Percentiles rank a stretch among this genome's conserved stretches.
Evolutionary conservation across 1,140 invertebrate genomes (phyloP).

Genomic region (Eurosta solidaginis): DNA sequence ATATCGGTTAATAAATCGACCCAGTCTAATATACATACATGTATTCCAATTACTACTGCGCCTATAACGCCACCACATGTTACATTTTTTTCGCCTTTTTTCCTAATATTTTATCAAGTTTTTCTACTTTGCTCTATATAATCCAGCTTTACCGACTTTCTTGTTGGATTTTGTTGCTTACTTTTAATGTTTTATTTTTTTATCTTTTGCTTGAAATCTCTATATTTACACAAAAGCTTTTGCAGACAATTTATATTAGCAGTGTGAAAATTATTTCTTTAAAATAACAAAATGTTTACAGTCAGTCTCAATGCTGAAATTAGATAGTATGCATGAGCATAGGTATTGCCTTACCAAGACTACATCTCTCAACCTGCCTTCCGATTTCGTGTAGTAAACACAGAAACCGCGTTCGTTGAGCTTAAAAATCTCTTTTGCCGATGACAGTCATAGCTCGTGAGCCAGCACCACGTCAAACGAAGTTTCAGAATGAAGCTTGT

Average conservation of each 20-base stretch:
- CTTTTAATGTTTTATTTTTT: no score
- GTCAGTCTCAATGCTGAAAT: background rate
- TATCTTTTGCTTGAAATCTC: no score
- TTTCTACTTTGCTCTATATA: constrained; percentile 10
- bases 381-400: no score
- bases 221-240: constrained; percentile 1
- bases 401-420: no score
- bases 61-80: background rate
- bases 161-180: background rate
- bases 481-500: no score
- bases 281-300: background rate
- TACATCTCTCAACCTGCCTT: no score
- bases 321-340: background rate
- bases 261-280: constrained; percentile 20
- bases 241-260: background rate
- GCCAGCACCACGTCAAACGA: no score
- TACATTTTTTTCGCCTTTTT: background rate
- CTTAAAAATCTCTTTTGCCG: no score
- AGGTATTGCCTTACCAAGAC: no score
- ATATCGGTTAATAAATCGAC: no score
- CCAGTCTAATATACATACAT: no score
- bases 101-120: background rate
- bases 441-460: no score
- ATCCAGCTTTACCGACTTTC: background rate
- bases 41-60: background rate